Evolutionary conservation across 2,888 invertebrate genomes (phyloP), one percentile per base, ranked within the genome.

Genomic region (Drosophila histrio): DNA sequence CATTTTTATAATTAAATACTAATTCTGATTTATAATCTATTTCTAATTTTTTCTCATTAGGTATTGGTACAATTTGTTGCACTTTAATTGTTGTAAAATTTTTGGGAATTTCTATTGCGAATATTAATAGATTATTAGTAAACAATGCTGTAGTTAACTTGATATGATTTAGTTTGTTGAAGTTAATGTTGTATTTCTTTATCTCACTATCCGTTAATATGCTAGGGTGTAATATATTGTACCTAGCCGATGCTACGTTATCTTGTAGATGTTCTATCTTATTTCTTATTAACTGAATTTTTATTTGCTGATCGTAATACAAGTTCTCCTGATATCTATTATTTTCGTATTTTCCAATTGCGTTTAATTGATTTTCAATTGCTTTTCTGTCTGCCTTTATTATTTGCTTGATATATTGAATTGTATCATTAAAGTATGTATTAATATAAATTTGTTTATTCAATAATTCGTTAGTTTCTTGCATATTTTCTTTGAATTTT

Each of bases 261-360:
- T 60, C 43, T 52, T 60, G 60, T 21, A 60, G 15, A 22, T 56
- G 56, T 44, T 67, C 49, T 30, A 68, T 56, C 58, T 59, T 39
- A 47, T 54, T 58, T 41, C 44, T 53, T 36, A 60, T 26, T 32
- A 60, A 43, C 38, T 60, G 43, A 41, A 60, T 67, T 36, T 61
- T 61, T 26, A 44, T 30, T 8, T 62, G n/a, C 47, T 63, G 57
- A 46, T 67, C 53, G 39, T 38, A 26, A 26, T 46, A 43, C 22
- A 34, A 41, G 24, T 59, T 34, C 50, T 70, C 58, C 44, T 47
- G 47, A 19, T 32, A 32, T 47, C 30, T 47, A 21, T 43, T 28
- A 1, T 65, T 53, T 9, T 53, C 17, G 17, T 38, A 19, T 58
- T 61, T 72, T 36, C 39, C 17, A 30, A 72, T 64, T 1, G 28